Conservation (phyloP, 2,797 vertebrate species). For the Gallinago nigripennis region DNA sequence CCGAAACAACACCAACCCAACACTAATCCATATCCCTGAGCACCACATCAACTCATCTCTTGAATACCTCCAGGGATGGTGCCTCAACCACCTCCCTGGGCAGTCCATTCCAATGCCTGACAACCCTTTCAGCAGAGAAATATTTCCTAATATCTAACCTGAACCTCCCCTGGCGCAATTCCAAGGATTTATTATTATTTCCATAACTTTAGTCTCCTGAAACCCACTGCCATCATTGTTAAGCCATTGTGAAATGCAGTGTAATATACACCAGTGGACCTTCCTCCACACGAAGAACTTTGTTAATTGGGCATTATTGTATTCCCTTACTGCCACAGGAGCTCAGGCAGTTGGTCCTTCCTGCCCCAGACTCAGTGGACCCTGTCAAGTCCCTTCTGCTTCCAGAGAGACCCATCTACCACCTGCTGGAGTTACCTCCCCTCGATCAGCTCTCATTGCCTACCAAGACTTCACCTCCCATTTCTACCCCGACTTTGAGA, state of each 20-base stretch:
- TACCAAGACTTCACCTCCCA: neutral
- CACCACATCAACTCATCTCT: no score
- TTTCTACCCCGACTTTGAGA: neutral
- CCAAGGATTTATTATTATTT: neutral
- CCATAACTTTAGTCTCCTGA: neutral
- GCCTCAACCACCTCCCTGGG: no score
- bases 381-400: neutral
- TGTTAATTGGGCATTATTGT: neutral
- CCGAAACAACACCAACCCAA: no score
- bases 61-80: no score
- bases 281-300: neutral
- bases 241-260: neutral
- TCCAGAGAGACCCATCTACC: neutral
- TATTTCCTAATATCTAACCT: no score
- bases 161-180: no score
- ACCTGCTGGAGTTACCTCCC: neutral
- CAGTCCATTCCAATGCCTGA: no score
- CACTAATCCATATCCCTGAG: no score
- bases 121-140: no score
- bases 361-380: neutral
- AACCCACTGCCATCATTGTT: neutral
- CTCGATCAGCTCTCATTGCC: neutral
- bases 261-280: neutral
- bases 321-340: rapidly evolving
- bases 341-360: neutral